Percentiles rank a stretch among this genome's conserved stretches.
Evolutionary conservation across 2,797 vertebrate genomes (phyloP).

Genomic region (Antrozous pallidus): DNA sequence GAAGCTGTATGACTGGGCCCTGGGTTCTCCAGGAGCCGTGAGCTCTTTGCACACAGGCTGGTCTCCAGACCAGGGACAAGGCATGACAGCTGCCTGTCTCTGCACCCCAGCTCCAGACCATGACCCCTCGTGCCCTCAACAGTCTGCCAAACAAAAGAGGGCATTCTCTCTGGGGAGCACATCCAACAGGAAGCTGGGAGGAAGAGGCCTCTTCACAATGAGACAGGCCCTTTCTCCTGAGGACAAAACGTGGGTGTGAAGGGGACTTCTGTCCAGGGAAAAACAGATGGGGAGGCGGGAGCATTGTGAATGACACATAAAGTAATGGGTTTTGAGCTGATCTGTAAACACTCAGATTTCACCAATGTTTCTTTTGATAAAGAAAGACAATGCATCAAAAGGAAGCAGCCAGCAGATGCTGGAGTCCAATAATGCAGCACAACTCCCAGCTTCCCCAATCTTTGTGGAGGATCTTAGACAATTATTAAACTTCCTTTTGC

Average conservation of each 20-base stretch:
- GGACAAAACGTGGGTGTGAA: neutral
- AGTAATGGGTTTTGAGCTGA: neutral
- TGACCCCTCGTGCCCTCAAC: neutral
- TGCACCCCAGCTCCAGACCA: neutral
- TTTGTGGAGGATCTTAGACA: neutral
- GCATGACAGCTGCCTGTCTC: neutral
- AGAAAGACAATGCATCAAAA: neutral
- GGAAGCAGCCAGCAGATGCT: neutral
- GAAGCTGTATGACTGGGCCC: neutral
- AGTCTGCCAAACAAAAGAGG: neutral
- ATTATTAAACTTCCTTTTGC: neutral
- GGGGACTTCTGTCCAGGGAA: neutral
- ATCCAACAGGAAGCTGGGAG: neutral
- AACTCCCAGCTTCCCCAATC: neutral
- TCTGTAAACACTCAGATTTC: neutral
- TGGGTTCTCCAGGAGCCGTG: neutral
- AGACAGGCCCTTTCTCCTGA: neutral
- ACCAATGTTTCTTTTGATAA: neutral
- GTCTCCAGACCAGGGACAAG: neutral
- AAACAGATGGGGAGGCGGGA: neutral
- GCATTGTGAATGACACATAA: neutral
- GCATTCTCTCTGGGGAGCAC: neutral
- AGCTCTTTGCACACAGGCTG: neutral
- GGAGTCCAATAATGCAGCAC: fast-evolving
- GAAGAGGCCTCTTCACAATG: neutral